Conservation (phyloP, 2,888 invertebrate genomes). For the Pollenia labialis region DNA sequence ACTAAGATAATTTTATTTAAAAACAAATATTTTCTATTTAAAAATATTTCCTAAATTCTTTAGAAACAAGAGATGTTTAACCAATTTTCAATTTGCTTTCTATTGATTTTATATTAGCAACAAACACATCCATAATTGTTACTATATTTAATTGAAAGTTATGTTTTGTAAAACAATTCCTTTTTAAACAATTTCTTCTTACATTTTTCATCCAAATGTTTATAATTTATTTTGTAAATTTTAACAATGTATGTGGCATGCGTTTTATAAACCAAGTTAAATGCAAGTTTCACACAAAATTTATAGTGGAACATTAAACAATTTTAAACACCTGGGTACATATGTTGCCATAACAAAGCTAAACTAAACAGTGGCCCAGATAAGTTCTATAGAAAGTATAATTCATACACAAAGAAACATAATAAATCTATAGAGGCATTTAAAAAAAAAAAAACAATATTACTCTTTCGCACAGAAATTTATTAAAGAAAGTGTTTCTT, state of each 20-base stretch:
- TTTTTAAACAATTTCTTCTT: not conserved
- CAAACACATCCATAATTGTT: too few species aligned
- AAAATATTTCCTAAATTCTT: not conserved
- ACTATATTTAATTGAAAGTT: too few species aligned
- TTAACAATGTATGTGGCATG: slow-evolving; percentile 36
- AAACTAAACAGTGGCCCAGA: not conserved
- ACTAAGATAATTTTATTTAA: too few species aligned
- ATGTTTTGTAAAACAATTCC: too few species aligned
- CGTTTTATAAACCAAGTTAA: slow-evolving; percentile 36
- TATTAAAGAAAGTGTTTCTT: too few species aligned
- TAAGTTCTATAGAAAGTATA: too few species aligned
- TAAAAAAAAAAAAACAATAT: too few species aligned
- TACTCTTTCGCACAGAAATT: too few species aligned
- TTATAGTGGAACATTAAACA: slow-evolving; percentile 53
- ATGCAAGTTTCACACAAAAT: slow-evolving; percentile 41
- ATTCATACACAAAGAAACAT: too few species aligned
- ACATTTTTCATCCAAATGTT: not conserved
- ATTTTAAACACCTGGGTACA: slow-evolving; percentile 65
- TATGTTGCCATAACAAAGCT: not conserved
- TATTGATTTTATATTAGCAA: too few species aligned
- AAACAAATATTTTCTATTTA: not conserved
- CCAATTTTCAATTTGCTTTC: not conserved
- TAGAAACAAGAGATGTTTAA: not conserved
- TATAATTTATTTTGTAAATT: slow-evolving; percentile 44
- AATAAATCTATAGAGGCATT: too few species aligned